Percentiles rank a stretch among this genome's conserved stretches.
Conservation (phyloP, 2,113 vertebrate species). For the Apteryx mantelli region DNA sequence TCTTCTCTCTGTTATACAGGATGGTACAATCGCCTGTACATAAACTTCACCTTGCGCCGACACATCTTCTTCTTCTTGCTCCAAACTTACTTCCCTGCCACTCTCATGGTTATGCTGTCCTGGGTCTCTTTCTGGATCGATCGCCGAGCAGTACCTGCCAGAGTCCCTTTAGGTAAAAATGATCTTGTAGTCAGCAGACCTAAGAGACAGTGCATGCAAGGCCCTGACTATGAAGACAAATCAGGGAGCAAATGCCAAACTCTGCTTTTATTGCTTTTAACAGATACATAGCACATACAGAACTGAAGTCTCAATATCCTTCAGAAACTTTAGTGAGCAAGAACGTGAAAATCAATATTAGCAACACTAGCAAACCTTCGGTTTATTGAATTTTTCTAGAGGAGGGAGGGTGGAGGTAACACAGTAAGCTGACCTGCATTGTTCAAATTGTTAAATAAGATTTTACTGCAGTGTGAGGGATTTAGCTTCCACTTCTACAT, state of each 20-base stretch:
- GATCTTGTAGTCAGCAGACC: neutral
- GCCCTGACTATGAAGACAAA: neutral
- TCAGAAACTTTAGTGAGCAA: neutral
- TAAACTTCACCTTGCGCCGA: slow-evolving; percentile 90
- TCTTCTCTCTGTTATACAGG: slow-evolving; percentile 73
- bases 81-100: slow-evolving; percentile 92
- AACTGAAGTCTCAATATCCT: neutral
- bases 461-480: neutral
- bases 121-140: slow-evolving; percentile 96
- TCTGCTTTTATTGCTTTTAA: neutral
- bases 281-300: neutral
- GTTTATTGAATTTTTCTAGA: neutral
- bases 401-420: neutral
- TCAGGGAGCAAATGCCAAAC: rapidly evolving
- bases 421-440: rapidly evolving
- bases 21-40: slow-evolving; percentile 93
- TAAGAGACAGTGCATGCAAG: neutral
- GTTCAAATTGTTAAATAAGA: neutral
- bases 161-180: slow-evolving; percentile 87
- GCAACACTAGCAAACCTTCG: neutral
- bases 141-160: slow-evolving; percentile 89
- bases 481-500: neutral
- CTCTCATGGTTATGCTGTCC: slow-evolving; percentile 94
- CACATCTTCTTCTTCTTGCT: slow-evolving; percentile 95
- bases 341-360: neutral